Conservation (phyloP, 2,888 invertebrate species). For the Steinernema hermaphroditum region DNA sequence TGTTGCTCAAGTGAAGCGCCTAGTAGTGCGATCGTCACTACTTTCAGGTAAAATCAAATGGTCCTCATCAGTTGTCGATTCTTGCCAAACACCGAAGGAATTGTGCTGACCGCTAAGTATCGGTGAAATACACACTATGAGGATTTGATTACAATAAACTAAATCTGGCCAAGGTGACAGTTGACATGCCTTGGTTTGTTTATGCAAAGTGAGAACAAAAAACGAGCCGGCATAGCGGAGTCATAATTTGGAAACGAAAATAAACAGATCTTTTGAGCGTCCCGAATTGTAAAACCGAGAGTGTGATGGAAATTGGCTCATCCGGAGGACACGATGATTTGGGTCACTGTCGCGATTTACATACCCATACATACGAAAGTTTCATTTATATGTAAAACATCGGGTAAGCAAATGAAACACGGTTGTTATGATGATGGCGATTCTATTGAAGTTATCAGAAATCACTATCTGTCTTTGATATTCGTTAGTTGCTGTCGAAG, state of each 20-base stretch:
- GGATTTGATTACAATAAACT: background rate
- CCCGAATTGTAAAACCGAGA: background rate
- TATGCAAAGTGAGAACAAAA: slow-evolving; percentile 22
- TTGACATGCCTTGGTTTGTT: slow-evolving; percentile 21
- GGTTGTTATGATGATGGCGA: background rate
- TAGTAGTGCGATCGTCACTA: background rate
- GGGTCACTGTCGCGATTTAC: background rate
- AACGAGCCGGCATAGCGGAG: background rate
- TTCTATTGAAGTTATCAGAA: too few relatives aligned
- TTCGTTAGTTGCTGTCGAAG: background rate
- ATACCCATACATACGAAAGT: background rate
- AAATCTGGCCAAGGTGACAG: slow-evolving; percentile 22
- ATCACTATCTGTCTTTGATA: background rate
- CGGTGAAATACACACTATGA: background rate
- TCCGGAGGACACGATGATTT: background rate
- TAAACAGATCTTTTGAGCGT: slow-evolving; percentile 4
- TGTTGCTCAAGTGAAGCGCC: background rate
- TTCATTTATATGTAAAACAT: background rate
- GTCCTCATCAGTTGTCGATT: too few relatives aligned
- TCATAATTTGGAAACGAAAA: slow-evolving; percentile 7
- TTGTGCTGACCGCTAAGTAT: too few relatives aligned
- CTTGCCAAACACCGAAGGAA: too few relatives aligned
- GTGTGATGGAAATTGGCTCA: background rate
- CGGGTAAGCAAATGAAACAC: background rate
- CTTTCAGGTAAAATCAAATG: background rate